Evolutionary conservation across 2,113 vertebrate genomes (phyloP).

Genomic region (Nesoenas mayeri): DNA sequence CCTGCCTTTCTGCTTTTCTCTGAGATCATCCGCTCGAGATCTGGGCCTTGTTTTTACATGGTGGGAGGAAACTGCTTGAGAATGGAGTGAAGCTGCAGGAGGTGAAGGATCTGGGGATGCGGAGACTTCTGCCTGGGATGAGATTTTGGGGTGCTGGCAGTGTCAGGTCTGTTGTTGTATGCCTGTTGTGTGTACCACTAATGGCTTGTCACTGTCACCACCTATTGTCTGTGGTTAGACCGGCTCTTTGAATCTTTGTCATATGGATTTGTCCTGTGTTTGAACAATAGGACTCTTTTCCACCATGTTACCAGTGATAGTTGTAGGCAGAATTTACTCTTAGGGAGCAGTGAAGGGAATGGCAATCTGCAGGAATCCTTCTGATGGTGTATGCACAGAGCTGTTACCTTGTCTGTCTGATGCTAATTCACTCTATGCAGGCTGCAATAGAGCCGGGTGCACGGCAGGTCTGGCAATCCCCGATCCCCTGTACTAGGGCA

Average conservation of each 20-base stretch:
- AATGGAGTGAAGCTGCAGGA: neutral
- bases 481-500: neutral
- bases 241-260: neutral
- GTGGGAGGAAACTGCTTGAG: neutral
- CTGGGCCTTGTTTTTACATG: neutral
- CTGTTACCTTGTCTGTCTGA: neutral
- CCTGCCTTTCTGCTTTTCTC: conserved; percentile 8
- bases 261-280: rapidly evolving
- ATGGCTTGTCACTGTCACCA: neutral
- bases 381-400: neutral
- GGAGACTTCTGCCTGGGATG: neutral
- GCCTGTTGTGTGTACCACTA: no score
- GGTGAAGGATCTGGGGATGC: neutral
- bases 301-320: rapidly evolving
- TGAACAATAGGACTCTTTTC: rapidly evolving
- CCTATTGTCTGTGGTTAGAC: neutral
- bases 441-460: neutral
- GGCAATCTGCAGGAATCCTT: neutral
- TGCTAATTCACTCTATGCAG: neutral
- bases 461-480: neutral
- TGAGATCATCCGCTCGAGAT: neutral
- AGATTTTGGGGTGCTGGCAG: neutral
- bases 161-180: rapidly evolving
- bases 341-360: neutral
- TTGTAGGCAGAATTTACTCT: neutral